Evolutionary conservation across 2,888 invertebrate genomes (phyloP).

Genomic region (Ormyrus nitidulus): DNA sequence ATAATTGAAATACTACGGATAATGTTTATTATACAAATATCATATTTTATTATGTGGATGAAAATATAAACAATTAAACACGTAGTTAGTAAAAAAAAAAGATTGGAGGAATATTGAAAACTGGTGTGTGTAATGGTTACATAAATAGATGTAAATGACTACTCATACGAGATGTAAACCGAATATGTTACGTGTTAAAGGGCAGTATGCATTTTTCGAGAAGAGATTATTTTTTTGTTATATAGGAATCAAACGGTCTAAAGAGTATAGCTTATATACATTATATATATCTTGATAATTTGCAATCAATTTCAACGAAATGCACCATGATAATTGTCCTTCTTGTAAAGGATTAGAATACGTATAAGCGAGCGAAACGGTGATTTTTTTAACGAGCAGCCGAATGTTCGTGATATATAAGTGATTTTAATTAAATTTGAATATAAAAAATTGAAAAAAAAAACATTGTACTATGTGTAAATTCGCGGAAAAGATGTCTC

Average conservation of each 20-base stretch:
- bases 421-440: slow-evolving; percentile 56
- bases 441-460: slow-evolving; percentile 47
- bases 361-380: slow-evolving; percentile 47
- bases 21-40: slow-evolving; percentile 71
- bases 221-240: slow-evolving; percentile 60
- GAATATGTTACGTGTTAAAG: slow-evolving; percentile 57
- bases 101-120: slow-evolving; percentile 61
- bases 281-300: slow-evolving; percentile 53
- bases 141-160: slow-evolving; percentile 61
- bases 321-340: slow-evolving; percentile 52
- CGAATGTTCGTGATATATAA: slow-evolving; percentile 52
- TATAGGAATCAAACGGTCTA: slow-evolving; percentile 58
- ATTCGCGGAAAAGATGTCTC: slow-evolving; percentile 54
- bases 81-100: slow-evolving; percentile 62
- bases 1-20: slow-evolving; percentile 69
- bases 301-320: slow-evolving; percentile 59
- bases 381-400: slow-evolving; percentile 55
- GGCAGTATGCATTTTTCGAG: slow-evolving; percentile 57
- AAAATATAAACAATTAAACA: slow-evolving; percentile 69
- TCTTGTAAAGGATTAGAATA: slow-evolving; percentile 51
- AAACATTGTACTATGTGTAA: slow-evolving; percentile 52
- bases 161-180: slow-evolving; percentile 58
- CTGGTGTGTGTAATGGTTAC: slow-evolving; percentile 63
- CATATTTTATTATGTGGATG: slow-evolving; percentile 73
- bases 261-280: slow-evolving; percentile 56